These are phyloP conservation scores for Lutraria lutraria DNA, from an alignment of 2,888 invertebrate genomes.

Conservation along the genomic window DNA sequence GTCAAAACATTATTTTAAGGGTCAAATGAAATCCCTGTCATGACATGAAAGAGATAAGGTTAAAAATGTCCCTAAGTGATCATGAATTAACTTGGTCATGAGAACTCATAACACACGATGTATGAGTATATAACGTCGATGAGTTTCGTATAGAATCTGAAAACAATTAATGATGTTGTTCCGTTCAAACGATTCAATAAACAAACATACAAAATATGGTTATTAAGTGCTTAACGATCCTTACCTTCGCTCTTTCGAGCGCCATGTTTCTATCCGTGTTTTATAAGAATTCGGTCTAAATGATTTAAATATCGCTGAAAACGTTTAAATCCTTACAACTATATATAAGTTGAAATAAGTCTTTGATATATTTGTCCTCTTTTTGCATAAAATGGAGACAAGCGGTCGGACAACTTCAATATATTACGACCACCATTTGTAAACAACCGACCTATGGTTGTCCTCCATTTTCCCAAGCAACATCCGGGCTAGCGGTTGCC, in stretches of 20 bases:
- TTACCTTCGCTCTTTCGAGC: conserved; percentile 81
- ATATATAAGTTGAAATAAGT: background rate
- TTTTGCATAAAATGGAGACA: background rate
- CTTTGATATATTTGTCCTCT: background rate
- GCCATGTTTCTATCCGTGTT: conserved; percentile 71
- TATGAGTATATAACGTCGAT: too few species aligned
- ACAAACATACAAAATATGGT: background rate
- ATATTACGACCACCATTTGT: conserved; percentile 26
- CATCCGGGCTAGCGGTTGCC: conserved; percentile 82
- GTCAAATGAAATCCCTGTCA: too few species aligned
- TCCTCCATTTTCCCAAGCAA: conserved; percentile 80
- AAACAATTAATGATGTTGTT: background rate
- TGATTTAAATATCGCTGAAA: background rate
- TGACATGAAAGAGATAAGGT: too few species aligned
- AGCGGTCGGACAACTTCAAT: background rate
- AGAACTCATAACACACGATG: too few species aligned
- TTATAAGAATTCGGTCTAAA: background rate
- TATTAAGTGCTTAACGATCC: conserved; percentile 26
- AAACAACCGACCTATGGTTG: conserved; percentile 59
- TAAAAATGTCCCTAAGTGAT: too few species aligned
- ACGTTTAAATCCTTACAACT: background rate
- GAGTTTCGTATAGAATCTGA: background rate
- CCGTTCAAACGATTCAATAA: background rate
- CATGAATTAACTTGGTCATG: too few species aligned
- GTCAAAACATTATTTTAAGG: too few species aligned